Percentiles rank a stretch among this genome's conserved stretches.
These are phyloP conservation scores for Andrena camellia DNA, from an alignment of 2,888 invertebrate genomes.

Conservation along the genomic window DNA sequence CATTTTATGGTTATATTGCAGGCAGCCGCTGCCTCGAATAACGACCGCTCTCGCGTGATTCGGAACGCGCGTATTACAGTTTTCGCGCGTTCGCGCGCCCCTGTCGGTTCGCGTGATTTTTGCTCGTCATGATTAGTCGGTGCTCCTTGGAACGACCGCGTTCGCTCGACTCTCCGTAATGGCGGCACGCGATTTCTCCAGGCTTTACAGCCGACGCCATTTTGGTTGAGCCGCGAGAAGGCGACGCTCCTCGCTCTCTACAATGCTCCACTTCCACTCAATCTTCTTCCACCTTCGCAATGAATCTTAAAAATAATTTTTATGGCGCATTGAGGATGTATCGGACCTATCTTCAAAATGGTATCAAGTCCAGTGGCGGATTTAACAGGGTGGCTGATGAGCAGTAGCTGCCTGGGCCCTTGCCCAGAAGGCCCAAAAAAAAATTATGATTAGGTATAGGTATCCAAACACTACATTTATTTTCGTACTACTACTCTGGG, in stretches of 20 bases:
- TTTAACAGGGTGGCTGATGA: too few relatives aligned
- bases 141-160: constrained; percentile 33
- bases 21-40: constrained; percentile 78
- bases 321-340: not conserved
- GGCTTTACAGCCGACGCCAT: constrained; percentile 57
- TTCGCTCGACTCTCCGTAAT: constrained; percentile 30
- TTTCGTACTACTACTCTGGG: too few relatives aligned
- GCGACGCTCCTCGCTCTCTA: not conserved
- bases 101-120: constrained; percentile 31
- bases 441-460: too few relatives aligned
- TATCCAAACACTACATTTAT: too few relatives aligned
- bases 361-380: too few relatives aligned
- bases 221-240: constrained; percentile 36
- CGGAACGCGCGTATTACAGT: constrained; percentile 80
- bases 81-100: constrained; percentile 66
- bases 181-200: constrained; percentile 65
- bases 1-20: constrained; percentile 85
- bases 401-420: too few relatives aligned
- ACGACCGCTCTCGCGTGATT: constrained; percentile 77
- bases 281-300: too few relatives aligned
- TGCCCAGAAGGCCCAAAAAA: too few relatives aligned
- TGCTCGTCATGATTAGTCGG: constrained; percentile 37
- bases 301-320: not conserved
- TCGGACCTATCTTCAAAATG: not conserved
- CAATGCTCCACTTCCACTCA: not conserved